These are phyloP conservation scores for Synchiropus splendidus DNA, from an alignment of 2,113 vertebrate genomes.

Conservation along the genomic window DNA sequence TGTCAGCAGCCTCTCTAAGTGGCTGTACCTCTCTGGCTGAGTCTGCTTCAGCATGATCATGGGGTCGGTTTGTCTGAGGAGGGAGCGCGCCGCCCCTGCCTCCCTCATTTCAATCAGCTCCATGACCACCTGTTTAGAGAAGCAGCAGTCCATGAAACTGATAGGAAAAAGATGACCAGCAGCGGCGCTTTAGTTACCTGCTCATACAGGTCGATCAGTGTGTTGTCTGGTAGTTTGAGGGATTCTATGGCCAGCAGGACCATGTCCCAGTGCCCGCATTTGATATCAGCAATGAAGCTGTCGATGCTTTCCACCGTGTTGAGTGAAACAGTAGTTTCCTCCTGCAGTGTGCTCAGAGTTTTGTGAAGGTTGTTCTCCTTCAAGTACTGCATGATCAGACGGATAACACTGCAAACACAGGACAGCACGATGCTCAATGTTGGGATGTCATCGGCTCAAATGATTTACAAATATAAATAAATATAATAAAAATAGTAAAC, in stretches of 20 bases:
- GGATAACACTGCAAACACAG: slow-evolving; percentile 79
- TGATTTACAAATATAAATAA: too few species aligned
- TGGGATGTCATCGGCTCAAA: too few species aligned
- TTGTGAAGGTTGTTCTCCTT: slow-evolving; percentile 95
- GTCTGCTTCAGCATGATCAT: slow-evolving; percentile 99
- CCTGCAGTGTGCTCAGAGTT: slow-evolving; percentile 83
- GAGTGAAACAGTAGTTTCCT: slow-evolving; percentile 92
- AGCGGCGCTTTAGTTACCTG: slow-evolving; percentile 66
- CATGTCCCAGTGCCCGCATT: slow-evolving; percentile 94
- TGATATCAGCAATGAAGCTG: slow-evolving; percentile 93
- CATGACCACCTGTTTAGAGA: slow-evolving; percentile 78
- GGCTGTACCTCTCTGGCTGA: slow-evolving; percentile 84
- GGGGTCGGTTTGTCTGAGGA: slow-evolving; percentile 90
- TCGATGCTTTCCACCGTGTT: slow-evolving; percentile 97
- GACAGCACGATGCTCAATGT: neutral
- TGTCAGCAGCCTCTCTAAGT: slow-evolving; percentile 86
- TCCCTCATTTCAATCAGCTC: slow-evolving; percentile 95
- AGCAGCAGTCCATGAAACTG: neutral
- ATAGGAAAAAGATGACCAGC: neutral
- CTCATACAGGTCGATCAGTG: slow-evolving; percentile 92
- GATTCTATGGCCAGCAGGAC: slow-evolving; percentile 95
- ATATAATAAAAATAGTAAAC: too few species aligned
- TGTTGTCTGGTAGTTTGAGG: slow-evolving; percentile 92
- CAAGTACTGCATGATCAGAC: slow-evolving; percentile 96
- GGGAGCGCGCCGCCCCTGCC: slow-evolving; percentile 86